These are phyloP conservation scores for Anorthoa munda DNA, from an alignment of 2,888 invertebrate genomes.

Conservation along the genomic window DNA sequence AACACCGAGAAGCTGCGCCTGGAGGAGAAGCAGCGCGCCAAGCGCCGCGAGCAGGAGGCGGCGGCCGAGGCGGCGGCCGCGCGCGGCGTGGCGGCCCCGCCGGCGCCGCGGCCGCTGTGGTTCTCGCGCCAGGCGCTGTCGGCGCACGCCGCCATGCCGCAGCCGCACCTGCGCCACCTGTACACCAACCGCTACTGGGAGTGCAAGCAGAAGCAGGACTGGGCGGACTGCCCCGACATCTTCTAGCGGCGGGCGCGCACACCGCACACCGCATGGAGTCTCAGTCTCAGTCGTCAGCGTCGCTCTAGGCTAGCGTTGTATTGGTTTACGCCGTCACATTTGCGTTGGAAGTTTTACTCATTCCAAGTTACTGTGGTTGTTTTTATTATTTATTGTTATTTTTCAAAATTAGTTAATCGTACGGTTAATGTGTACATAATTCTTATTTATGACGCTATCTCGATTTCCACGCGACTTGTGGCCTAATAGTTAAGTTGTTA, in stretches of 20 bases:
- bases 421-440: slow-evolving; percentile 70
- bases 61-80: slow-evolving; percentile 94
- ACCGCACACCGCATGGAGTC: slow-evolving; percentile 53
- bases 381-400: slow-evolving; percentile 71
- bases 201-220: slow-evolving; percentile 96
- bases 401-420: slow-evolving; percentile 64
- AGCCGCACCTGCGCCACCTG: slow-evolving; percentile 92
- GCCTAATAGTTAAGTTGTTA: slow-evolving; percentile 68
- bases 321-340: slow-evolving; percentile 54
- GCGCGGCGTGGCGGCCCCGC: slow-evolving; percentile 91
- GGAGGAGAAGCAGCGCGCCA: slow-evolving; percentile 98
- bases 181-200: slow-evolving; percentile 98
- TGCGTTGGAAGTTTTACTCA: slow-evolving; percentile 70
- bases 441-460: slow-evolving; percentile 69
- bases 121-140: slow-evolving; percentile 96
- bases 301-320: slow-evolving; percentile 51
- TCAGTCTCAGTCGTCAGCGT: slow-evolving; percentile 54
- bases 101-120: slow-evolving; percentile 96
- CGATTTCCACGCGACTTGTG: slow-evolving; percentile 65
- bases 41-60: slow-evolving; percentile 94
- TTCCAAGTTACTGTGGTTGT: slow-evolving; percentile 73
- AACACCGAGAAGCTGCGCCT: slow-evolving; percentile 95
- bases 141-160: slow-evolving; percentile 81
- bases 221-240: slow-evolving; percentile 98
- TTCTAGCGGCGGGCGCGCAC: slow-evolving; percentile 89